phyloP scores from a whole-genome alignment of 2,888 invertebrate species.

The Sussaba pulchella region DNA sequence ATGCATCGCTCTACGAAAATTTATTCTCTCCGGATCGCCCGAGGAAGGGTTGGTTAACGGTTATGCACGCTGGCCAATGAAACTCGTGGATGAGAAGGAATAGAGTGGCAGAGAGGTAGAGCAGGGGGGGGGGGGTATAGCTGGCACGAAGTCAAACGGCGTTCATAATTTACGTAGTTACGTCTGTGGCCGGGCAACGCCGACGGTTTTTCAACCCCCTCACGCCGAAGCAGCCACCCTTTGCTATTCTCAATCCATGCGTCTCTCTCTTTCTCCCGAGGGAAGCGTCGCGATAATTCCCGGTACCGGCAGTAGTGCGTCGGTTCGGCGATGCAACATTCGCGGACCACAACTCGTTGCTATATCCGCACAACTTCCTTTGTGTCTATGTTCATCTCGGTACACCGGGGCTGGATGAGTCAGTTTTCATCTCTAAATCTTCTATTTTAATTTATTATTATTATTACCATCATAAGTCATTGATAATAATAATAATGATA shows the following conservation, averaged over 20 bases:
- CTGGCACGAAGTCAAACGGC: slow-evolving; percentile 82
- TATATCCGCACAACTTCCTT: slow-evolving; percentile 8
- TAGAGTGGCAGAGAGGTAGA: slow-evolving; percentile 68
- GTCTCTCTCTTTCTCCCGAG: slow-evolving; percentile 6
- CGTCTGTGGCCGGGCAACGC: slow-evolving; percentile 74
- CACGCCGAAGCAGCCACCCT: slow-evolving; percentile 29
- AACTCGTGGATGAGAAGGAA: neutral
- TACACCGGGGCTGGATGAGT: neutral
- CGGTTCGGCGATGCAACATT: slow-evolving; percentile 48
- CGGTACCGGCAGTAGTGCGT: neutral
- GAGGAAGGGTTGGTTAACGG: slow-evolving; percentile 64
- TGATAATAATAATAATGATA: too few relatives aligned
- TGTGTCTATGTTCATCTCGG: slow-evolving; percentile 6
- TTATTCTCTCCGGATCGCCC: slow-evolving; percentile 74
- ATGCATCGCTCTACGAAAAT: slow-evolving; percentile 76
- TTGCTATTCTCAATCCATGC: neutral
- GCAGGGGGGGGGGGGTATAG: slow-evolving; percentile 75
- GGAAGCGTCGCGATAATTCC: slow-evolving; percentile 1
- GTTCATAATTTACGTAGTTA: slow-evolving; percentile 82
- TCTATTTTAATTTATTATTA: too few relatives aligned
- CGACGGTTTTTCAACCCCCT: slow-evolving; percentile 40
- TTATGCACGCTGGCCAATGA: slow-evolving; percentile 56
- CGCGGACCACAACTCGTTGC: slow-evolving; percentile 47
- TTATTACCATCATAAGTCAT: too few relatives aligned
- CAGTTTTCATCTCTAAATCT: neutral